Evolutionary conservation across 2,888 invertebrate species (phyloP).

Genomic region (Metacarcinus magister): DNA sequence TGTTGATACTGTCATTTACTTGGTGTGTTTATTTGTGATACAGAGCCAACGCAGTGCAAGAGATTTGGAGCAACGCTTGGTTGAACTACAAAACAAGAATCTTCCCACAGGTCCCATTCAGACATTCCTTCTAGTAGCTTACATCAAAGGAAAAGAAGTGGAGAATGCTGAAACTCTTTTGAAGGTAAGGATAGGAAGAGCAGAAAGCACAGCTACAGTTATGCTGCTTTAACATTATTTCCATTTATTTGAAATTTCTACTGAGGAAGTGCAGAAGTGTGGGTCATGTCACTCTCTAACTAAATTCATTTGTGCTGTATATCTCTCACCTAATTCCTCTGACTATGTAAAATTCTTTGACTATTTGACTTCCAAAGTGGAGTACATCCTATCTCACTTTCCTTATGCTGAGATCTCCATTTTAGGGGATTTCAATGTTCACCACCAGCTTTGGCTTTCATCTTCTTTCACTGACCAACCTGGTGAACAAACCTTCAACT

Average conservation of each 20-base stretch:
- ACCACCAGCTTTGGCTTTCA: no score
- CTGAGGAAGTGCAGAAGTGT: not conserved
- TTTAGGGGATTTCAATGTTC: no score
- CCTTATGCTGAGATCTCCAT: no score
- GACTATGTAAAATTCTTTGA: no score
- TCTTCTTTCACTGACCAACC: no score
- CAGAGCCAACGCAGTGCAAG: conserved; percentile 68
- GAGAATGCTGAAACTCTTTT: conserved; percentile 64
- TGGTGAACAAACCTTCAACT: no score
- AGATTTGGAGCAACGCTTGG: conserved; percentile 59
- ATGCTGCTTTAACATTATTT: not conserved
- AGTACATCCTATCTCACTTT: no score
- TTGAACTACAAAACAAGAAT: conserved; percentile 64
- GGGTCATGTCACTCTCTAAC: no score
- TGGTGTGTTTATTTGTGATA: not conserved
- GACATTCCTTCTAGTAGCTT: conserved; percentile 22
- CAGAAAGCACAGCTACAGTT: not conserved
- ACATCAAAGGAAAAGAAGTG: conserved; percentile 47
- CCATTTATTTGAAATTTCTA: not conserved
- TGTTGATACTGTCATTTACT: not conserved
- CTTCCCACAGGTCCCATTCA: conserved; percentile 32
- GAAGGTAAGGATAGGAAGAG: conserved; percentile 56
- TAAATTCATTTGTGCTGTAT: no score
- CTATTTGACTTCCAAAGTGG: no score
- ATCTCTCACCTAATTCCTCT: no score